Conservation (phyloP, 2,113 vertebrate species). For the Hemiprocne comata region DNA sequence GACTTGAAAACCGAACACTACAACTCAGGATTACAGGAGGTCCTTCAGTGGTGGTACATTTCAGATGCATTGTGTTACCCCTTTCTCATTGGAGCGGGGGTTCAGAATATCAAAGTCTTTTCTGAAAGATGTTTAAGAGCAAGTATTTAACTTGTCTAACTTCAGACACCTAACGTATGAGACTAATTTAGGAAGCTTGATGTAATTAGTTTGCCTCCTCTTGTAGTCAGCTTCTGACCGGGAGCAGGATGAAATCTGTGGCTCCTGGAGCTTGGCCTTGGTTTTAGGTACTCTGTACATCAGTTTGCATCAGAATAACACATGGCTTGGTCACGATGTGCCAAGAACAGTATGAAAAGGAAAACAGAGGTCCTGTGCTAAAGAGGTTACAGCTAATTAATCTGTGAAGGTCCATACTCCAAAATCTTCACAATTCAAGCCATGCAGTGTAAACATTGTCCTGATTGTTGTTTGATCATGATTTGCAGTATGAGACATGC, state of each 20-base stretch:
- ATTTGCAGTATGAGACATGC: neutral
- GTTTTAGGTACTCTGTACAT: neutral
- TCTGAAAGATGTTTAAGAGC: neutral
- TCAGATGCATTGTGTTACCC: neutral
- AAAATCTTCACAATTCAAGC: neutral
- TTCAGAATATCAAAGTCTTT: neutral
- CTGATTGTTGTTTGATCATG: neutral
- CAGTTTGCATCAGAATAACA: neutral
- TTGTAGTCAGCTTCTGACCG: neutral
- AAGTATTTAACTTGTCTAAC: neutral
- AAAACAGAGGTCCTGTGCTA: neutral
- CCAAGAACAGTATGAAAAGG: neutral
- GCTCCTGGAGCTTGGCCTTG: neutral
- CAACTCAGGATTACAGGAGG: neutral
- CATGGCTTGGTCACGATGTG: neutral
- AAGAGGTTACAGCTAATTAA: neutral
- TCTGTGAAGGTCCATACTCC: neutral
- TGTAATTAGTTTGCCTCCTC: neutral
- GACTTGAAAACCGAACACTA: neutral
- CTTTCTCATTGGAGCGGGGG: neutral
- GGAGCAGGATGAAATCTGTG: neutral
- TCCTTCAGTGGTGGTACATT: neutral
- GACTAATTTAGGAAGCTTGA: neutral
- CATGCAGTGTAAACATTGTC: rapidly evolving
- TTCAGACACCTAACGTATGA: neutral